Evolutionary conservation across 2,888 invertebrate genomes (phyloP), one percentile per base, ranked within the genome.

Genomic region (Nematopogon swammerdamellus): DNA sequence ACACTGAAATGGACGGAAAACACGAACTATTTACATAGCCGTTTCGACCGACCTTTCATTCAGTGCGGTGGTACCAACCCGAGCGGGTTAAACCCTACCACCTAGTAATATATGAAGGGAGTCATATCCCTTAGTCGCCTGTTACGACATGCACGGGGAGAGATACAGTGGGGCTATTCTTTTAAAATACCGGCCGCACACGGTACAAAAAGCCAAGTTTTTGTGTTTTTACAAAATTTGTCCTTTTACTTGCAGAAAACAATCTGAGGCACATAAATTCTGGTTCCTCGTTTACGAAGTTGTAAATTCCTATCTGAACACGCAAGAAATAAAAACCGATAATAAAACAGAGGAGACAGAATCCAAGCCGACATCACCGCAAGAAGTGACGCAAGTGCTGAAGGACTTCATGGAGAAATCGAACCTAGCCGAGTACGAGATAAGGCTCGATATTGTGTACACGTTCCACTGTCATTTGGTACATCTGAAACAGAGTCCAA

Each of bases 221-320:
- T n/a, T n/a, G n/a, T n/a, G n/a, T n/a, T n/a, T n/a, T n/a, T n/a
- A n/a, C n/a, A n/a, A n/a, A 25, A 25, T 36, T 45, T 44, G 20
- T 36, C 11, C 36, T 36, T 14, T 8, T 14, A 14, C n/a, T 6
- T 6, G 44, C 60, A 87, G 87, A 59, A 80, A 89, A 55, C 83
- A 85, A 62, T 74, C 83, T 0, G 84, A 85, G 53, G 85, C 89
- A 0, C 85, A 89, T 54, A 91, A 89, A 64, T 96, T 93, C 85
- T 97, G 96, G 95, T 92, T 95, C 71, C 88, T 91, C 65, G 68
- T 97, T 45, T 95, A 91, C 64, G 83, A 86, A 18, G 75, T 92
- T 0, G 69, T 90, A 42, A 82, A 85, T 46, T 83, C 86, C 42
- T 89, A 86, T 60, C 65, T 85, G 17, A 60, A 64, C 3, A 58